phyloP scores from a whole-genome alignment of 2,888 invertebrate species.

The Aleiodes alternator region DNA sequence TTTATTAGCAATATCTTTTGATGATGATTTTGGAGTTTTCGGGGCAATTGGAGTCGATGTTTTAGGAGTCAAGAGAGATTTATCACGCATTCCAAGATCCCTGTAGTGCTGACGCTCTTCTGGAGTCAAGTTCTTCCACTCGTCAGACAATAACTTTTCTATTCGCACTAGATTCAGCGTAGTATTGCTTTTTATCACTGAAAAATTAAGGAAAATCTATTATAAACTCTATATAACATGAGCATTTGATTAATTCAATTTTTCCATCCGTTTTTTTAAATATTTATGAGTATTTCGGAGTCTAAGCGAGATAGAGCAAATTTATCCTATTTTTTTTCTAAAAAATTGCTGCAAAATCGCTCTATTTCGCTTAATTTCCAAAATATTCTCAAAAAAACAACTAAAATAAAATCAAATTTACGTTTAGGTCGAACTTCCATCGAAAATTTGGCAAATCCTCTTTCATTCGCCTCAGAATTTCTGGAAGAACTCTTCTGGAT shows the following conservation, averaged over 20 bases:
- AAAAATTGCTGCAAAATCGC: too few species aligned
- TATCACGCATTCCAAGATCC: slow-evolving; percentile 53
- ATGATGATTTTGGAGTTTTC: slow-evolving; percentile 48
- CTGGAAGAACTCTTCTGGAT: background rate
- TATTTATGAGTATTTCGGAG: too few species aligned
- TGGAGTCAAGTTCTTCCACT: slow-evolving; percentile 71
- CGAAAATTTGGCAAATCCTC: slow-evolving; percentile 70
- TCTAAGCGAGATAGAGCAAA: too few species aligned
- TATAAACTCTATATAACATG: background rate
- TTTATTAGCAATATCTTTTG: slow-evolving; percentile 59
- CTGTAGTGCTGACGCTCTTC: slow-evolving; percentile 72
- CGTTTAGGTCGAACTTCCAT: too few species aligned
- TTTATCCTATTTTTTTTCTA: slow-evolving; percentile 62
- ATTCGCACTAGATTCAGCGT: slow-evolving; percentile 70
- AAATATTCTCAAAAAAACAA: too few species aligned
- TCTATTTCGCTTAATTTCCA: too few species aligned
- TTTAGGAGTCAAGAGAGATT: slow-evolving; percentile 19
- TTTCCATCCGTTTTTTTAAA: too few species aligned
- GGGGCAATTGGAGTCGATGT: background rate
- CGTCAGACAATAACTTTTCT: slow-evolving; percentile 68
- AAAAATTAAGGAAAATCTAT: slow-evolving; percentile 29
- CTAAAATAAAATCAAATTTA: too few species aligned
- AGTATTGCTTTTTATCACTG: slow-evolving; percentile 67
- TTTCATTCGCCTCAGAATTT: slow-evolving; percentile 52
- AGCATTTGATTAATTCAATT: too few species aligned